Evolutionary conservation across 2,888 invertebrate genomes (phyloP).

Genomic region (Archips xylosteana): DNA sequence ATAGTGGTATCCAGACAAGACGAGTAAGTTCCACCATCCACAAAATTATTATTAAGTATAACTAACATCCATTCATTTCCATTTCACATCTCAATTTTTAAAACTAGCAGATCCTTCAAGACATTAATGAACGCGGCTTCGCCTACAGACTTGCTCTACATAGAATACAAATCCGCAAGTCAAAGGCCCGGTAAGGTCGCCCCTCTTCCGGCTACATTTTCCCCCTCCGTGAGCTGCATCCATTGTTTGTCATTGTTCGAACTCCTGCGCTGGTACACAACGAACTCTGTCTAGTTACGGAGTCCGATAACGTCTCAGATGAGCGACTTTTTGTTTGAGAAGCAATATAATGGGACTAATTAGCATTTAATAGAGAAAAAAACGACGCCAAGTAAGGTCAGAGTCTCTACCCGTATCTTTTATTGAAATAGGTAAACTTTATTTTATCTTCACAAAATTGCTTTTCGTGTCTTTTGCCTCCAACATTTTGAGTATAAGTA

Average conservation of each 20-base stretch:
- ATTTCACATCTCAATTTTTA: too few relatives aligned
- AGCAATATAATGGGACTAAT: background rate
- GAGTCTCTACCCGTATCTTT: background rate
- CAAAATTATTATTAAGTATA: too few relatives aligned
- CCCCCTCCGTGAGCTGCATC: slow-evolving; percentile 41
- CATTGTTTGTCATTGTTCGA: slow-evolving; percentile 31
- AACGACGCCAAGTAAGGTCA: background rate
- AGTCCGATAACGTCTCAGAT: slow-evolving; percentile 20
- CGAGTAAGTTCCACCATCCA: too few relatives aligned
- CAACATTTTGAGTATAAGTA: too few relatives aligned
- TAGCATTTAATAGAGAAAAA: background rate
- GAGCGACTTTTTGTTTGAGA: slow-evolving; percentile 23
- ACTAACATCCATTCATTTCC: too few relatives aligned
- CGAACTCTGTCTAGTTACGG: slow-evolving; percentile 26
- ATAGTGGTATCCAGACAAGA: too few relatives aligned
- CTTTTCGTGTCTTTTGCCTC: too few relatives aligned
- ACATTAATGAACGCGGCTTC: too few relatives aligned
- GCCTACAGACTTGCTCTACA: slow-evolving; percentile 1
- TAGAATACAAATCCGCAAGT: slow-evolving; percentile 26
- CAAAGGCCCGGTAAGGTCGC: slow-evolving; percentile 37
- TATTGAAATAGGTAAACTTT: too few relatives aligned
- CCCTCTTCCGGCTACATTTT: slow-evolving; percentile 39
- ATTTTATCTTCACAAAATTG: too few relatives aligned
- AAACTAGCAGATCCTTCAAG: too few relatives aligned
- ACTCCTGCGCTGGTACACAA: slow-evolving; percentile 12